Evolutionary conservation across 2,113 vertebrate species (phyloP), one percentile per base, ranked within the genome.

Genomic region (Oreotrochilus melanogaster): DNA sequence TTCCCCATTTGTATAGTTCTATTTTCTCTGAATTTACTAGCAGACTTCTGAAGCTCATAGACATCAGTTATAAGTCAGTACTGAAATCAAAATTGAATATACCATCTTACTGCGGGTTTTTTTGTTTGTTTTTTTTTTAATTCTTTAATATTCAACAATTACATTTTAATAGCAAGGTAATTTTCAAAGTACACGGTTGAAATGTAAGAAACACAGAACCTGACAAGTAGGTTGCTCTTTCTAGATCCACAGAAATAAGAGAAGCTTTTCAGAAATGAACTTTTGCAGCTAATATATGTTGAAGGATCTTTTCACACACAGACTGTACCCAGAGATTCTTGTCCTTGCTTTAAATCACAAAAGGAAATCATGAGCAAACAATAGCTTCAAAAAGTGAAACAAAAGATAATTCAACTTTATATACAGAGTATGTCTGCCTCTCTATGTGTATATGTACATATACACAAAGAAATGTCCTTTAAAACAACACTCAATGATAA

Each of bases 291-390:
- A 51, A 35, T 74, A 66, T 47, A 64, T 10, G 15, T 37, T 88
- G 92, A 76, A 95, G 75, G 51, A 96, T 78, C 92, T 93, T 94
- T 96, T 92, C 60, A 94, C 42, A 45, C 14, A 33, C 22, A n/a
- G 82, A 64, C 82, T 86, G 43, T 88, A 78, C 51, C 0, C 2
- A 14, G 42, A 64, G 82, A 93, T 96, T 92, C 60, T 95, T 86
- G 67, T 88, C 60, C 75, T 94, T 86, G 69, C 82, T 94, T 95
- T 97, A 71, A 88, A 93, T 88, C 69, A 92, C 86, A 93, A 96
- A 95, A 93, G 86, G 86, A 92, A 96, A 90, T 31, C 43, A 84
- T 31, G 24, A 92, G 86, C 62, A 95, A 96, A 86, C 75, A 74
- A 72, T 10, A 19, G 51, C 64, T 94, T 95, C 90, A 86, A 95